Base-by-base conservation (phyloP, 2,797 vertebrate species). In the Melanogrammus aeglefinus region DNA sequence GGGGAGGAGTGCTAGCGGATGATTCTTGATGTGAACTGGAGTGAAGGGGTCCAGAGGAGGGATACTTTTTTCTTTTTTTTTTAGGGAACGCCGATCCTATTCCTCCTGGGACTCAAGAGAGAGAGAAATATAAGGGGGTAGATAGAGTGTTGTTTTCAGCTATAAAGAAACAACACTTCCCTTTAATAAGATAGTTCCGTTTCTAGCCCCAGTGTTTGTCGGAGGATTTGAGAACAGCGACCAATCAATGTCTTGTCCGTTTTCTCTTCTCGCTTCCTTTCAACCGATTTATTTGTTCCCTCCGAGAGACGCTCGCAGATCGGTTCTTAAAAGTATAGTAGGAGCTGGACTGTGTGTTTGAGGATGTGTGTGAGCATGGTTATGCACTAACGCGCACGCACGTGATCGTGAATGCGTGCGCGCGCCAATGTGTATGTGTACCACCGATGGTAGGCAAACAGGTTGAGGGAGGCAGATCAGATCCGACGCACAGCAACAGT, bases 401-500 rank as follows among this genome's bases (percentile, higher is more conserved):
- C 72, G 80, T 38, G 76, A 74, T 70, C 51, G 36, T 69, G 36
- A 3, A 14, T 70, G 27, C 8, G 69, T 71, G 83, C 77, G 76
- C 74, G 72, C 57, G 29, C 69, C 75, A 70, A 81, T 71, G 74
- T 51, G 75, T 36, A 77, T 70, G 70, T 16, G 39, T 73, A 72
- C 41, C 80, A 29, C 81, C 83, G 87, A 87, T 84, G 85, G 90
- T 91, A 82, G 83, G 91, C 90, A 89, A 92, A 93, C 92, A 91
- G 92, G 93, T 92, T 92, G 91, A 91, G 90, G 88, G 90, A 92
- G 93, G 93, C 93, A 93, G 93, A 94, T 94, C 93, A 91, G 92
- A 94, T 93, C 90, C 92, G 92, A 92, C 90, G 92, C 93, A 94
- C 93, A 94, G 93, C 93, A 94, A 94, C 93, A 94, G 93, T 92